Base-by-base conservation (phyloP, 2,888 invertebrate species). In the Hedychridium roseum region DNA sequence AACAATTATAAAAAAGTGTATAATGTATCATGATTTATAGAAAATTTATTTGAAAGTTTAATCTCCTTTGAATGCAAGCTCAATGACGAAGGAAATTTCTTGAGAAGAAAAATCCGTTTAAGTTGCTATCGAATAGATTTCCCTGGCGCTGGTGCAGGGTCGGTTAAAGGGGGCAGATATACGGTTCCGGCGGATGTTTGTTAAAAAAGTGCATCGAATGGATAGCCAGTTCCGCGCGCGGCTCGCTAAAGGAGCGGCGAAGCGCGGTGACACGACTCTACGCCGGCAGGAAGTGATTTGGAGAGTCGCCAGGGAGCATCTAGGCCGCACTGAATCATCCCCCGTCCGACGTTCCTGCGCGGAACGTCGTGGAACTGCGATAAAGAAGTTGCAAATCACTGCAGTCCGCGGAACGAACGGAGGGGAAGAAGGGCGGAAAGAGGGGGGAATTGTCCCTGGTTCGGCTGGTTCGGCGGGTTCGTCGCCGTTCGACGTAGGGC, bases 231-330 rank as follows among this genome's bases (percentile, higher is more conserved):
- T 50, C 54, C 50, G 35, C 18, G 28, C 40, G 37, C 31, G 31
- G 31, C 15, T 12, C 15, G 31, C 31, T n/a, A n/a, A n/a, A n/a
- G n/a, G n/a, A n/a, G n/a, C n/a, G n/a, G n/a, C 55, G 50, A 60
- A 60, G 48, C 56, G 51, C 46, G 55, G 49, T 51, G 27, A 45
- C 43, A 55, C 55, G 53, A 46, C 54, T 47, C 21, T 49, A 23
- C 27, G 32, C 35, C 39, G 54, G 55, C 66, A 60, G 68, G 67
- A 73, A 74, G 71, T 73, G 70, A 75, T 75, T 75, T 75, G 75
- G 75, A 73, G 62, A 65, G 49, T 60, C 66, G 73, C 74, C 75
- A 74, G 68, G 46, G 54, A 61, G 54, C 65, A 67, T 69, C 70
- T 66, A 64, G 66, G 60, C 60, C 58, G 63, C 66, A 60, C 58